These are phyloP conservation scores for Chaetophractus vellerosus DNA, from an alignment of 2,797 vertebrate species.

Conservation along the genomic window DNA sequence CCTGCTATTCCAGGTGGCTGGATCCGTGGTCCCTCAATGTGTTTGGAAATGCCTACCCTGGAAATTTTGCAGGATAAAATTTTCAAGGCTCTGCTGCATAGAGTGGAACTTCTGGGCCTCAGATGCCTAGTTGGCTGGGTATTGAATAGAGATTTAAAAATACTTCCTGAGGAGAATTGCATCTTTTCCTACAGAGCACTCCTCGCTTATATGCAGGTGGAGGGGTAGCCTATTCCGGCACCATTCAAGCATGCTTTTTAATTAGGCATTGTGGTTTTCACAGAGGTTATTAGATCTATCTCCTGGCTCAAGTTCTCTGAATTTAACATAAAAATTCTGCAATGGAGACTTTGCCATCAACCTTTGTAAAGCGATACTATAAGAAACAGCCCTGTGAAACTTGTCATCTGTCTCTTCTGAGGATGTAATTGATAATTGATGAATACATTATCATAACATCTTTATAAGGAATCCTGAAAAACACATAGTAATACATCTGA, in stretches of 20 bases:
- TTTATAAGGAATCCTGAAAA: constrained; percentile 49
- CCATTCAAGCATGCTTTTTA: background rate
- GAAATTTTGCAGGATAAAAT: constrained; percentile 54
- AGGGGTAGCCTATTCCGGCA: background rate
- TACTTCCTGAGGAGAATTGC: constrained; percentile 35
- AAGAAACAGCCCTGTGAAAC: constrained; percentile 36
- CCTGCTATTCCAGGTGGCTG: background rate
- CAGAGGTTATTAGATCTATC: background rate
- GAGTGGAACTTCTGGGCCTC: constrained; percentile 10
- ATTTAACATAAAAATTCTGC: constrained; percentile 37
- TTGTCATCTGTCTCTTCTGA: background rate
- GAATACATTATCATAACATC: background rate
- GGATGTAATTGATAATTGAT: constrained; percentile 31
- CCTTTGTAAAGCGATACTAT: constrained; percentile 39
- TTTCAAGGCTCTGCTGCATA: background rate
- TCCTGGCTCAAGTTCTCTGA: constrained; percentile 35
- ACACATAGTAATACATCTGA: constrained; percentile 18
- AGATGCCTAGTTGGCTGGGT: background rate
- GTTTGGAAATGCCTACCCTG: background rate
- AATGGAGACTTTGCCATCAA: background rate
- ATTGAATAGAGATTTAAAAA: constrained; percentile 43
- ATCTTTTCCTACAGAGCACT: background rate
- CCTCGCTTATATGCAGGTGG: background rate
- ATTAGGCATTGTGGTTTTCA: constrained; percentile 27
- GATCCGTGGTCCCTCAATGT: background rate